phyloP scores from a whole-genome alignment of 2,113 vertebrate genomes.

The Mormyrus lacerda region DNA sequence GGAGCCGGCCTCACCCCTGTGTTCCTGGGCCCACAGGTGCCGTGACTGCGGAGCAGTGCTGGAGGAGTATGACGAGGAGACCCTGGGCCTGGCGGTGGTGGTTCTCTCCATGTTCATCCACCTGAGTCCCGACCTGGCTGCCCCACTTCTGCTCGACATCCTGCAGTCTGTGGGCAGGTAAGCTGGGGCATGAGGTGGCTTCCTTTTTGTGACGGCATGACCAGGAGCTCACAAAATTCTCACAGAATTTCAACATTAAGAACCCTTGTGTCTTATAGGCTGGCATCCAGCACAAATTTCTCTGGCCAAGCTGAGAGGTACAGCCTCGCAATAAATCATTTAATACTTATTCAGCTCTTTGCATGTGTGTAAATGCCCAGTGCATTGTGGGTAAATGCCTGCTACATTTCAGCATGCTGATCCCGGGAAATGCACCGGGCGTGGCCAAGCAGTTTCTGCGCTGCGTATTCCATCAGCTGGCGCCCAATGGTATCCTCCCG shows the following conservation, averaged over 20 bases:
- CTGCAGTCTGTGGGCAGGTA: slow-evolving; percentile 99
- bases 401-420: slow-evolving; percentile 78
- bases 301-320: slow-evolving; percentile 98
- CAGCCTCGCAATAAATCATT: slow-evolving; percentile 28
- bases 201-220: not conserved
- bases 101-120: slow-evolving; percentile 96
- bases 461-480: slow-evolving; percentile 92
- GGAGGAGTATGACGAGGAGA: slow-evolving; percentile 97
- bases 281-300: slow-evolving; percentile 89
- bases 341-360: not conserved
- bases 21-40: slow-evolving; percentile 61
- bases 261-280: slow-evolving; percentile 54
- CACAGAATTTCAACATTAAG: slow-evolving; percentile 25
- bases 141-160: slow-evolving; percentile 89
- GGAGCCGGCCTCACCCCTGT: not conserved
- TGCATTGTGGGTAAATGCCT: slow-evolving; percentile 13
- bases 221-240: not conserved
- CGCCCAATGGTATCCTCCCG: slow-evolving; percentile 92
- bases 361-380: not conserved
- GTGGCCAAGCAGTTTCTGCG: slow-evolving; percentile 98
- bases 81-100: slow-evolving; percentile 84
- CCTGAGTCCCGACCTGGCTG: slow-evolving; percentile 90
- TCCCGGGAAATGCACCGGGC: slow-evolving; percentile 93
- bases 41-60: slow-evolving; percentile 91
- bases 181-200: not conserved